Base-by-base conservation (phyloP, 2,797 vertebrate genomes). In the Phoebastria nigripes region DNA sequence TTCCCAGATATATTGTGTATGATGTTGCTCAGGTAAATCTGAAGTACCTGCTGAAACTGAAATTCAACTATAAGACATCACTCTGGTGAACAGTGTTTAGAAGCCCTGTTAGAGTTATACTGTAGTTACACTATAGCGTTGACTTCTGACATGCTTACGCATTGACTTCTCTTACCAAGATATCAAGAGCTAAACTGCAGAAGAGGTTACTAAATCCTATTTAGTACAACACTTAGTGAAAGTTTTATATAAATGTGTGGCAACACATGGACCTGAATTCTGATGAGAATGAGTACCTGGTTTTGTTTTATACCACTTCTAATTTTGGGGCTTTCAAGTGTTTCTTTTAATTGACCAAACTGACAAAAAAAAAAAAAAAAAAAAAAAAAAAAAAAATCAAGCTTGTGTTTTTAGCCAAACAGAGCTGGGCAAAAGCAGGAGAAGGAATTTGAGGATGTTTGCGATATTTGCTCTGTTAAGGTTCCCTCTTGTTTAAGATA, bases 21-120 rank as follows among this genome's bases (percentile, higher is more conserved):
- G 99, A 99, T 65, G 98, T 99, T 73, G 98, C 99, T 86, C 99
- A 99, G 98, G 98, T 99, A 71, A 99, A 99, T 96, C 97, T 99
- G 97, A 99, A 99, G 97, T 99, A 99, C 97, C 98, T 99, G 95
- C 98, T 99, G 98, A 99, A 99, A 98, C 98, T 99, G 96, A 99
- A 98, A 95, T 99, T 99, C 97, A 99, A 99, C 97, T 99, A 99
- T 97, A 99, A 99, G 96, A 98, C 98, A 0, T 98, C 99, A 59
- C 98, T 99, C 90, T 99, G 99, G 99, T 99, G 98, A 99, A 96
- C 65, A 62, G 41, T 91, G 80, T 72, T 93, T 96, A 95, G 96
- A 84, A 94, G 81, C 90, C 82, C 71, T 90, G 66, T 65, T 97
- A 77, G 56, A 85, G 76, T 90, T 91, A 29, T 87, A 73, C 83